Percentiles rank a stretch among this genome's conserved stretches.
phyloP scores from a whole-genome alignment of 2,888 invertebrate species.

The Luffia ferchaultella region DNA sequence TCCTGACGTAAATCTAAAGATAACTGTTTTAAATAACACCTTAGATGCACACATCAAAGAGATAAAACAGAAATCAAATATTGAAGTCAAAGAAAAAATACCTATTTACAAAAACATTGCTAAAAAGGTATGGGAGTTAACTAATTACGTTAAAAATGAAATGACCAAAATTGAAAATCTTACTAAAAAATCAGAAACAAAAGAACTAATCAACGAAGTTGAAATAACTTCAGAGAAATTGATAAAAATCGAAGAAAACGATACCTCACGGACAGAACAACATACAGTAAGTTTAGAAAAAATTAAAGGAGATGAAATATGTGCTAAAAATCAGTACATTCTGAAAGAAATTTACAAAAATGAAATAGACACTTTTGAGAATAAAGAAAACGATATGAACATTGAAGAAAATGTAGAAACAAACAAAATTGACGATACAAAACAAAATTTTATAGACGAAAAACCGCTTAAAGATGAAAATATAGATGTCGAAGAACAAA shows the following conservation, averaged over 20 bases:
- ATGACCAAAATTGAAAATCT: no score
- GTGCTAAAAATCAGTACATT: no score
- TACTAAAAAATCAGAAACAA: no score
- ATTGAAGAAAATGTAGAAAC: background rate
- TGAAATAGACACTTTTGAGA: no score
- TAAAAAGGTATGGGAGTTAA: conserved; percentile 20
- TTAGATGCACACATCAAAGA: conserved; percentile 21
- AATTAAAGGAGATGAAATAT: no score
- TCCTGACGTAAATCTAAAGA: conserved; percentile 17
- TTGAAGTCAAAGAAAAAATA: conserved; percentile 52
- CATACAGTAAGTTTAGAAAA: no score
- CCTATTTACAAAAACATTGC: conserved; percentile 42
- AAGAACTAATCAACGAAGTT: no score
- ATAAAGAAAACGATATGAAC: background rate
- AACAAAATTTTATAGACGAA: conserved; percentile 1
- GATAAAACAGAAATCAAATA: conserved; percentile 30
- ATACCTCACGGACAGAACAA: no score
- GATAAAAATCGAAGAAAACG: no score
- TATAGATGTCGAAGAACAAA: conserved; percentile 11
- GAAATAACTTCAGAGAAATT: no score
- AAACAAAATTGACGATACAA: background rate
- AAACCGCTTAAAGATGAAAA: conserved; percentile 10
- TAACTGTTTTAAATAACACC: conserved; percentile 19
- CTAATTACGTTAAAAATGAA: conserved; percentile 7
- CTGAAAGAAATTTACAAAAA: no score